Evolutionary conservation across 1,140 invertebrate species (phyloP).

Genomic region (Achatina immaculata): DNA sequence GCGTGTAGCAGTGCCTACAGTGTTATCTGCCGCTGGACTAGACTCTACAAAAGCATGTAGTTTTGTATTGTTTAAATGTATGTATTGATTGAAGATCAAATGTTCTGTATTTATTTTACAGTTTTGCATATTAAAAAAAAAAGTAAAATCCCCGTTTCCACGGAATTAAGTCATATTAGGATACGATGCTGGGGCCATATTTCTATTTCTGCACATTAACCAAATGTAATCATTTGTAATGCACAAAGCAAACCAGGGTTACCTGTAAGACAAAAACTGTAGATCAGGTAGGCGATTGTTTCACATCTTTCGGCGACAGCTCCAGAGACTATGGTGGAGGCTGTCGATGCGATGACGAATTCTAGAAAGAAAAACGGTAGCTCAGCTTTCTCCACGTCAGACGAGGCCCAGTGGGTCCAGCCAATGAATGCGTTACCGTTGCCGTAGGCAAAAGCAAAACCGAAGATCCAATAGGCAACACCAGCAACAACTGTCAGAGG

Average conservation of each 20-base stretch:
- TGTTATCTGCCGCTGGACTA: no score
- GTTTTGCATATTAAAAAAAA: no score
- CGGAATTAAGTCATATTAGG: no score
- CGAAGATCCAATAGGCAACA: slow-evolving; percentile 74
- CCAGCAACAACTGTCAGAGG: slow-evolving; percentile 72
- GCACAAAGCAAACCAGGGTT: slow-evolving; percentile 9
- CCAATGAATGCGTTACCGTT: slow-evolving; percentile 64
- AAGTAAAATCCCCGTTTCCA: no score
- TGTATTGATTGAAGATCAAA: no score
- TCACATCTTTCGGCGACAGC: slow-evolving; percentile 76
- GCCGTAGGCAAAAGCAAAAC: slow-evolving; percentile 75
- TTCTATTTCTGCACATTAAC: no score
- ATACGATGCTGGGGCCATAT: no score
- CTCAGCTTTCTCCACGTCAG: slow-evolving; percentile 39
- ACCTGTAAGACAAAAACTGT: slow-evolving; percentile 75
- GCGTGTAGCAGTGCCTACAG: no score
- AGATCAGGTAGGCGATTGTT: slow-evolving; percentile 75
- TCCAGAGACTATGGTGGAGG: slow-evolving; percentile 73
- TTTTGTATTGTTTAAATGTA: no score
- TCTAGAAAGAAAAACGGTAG: slow-evolving; percentile 63
- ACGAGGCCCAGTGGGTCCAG: slow-evolving; percentile 45
- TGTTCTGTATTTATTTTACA: no score
- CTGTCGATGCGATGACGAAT: slow-evolving; percentile 66
- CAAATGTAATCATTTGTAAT: no score
- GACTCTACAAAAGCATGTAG: no score